Evolutionary conservation across 2,888 invertebrate genomes (phyloP).

Genomic region (Paralinhomoeus sp.): DNA sequence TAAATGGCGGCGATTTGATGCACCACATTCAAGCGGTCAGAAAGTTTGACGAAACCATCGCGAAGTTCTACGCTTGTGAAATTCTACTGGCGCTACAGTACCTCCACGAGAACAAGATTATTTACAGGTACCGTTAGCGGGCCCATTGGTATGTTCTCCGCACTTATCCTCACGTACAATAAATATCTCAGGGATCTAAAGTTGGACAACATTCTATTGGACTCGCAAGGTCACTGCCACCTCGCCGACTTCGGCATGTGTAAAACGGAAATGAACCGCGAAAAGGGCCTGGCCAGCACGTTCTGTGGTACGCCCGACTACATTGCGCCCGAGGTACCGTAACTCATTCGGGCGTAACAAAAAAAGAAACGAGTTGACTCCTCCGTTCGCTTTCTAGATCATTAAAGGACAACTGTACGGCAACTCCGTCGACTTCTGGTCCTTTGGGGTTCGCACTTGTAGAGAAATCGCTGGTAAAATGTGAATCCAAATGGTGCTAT

Average conservation of each 20-base stretch:
- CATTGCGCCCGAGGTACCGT: constrained; percentile 77
- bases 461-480: no score
- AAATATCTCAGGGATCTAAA: constrained; percentile 58
- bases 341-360: no score
- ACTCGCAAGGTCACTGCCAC: constrained; percentile 85
- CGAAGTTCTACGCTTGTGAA: constrained; percentile 86
- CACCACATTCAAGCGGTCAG: constrained; percentile 93
- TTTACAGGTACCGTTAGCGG: constrained; percentile 66
- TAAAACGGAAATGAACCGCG: constrained; percentile 80
- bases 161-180: no score
- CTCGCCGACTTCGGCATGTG: constrained; percentile 99
- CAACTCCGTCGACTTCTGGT: constrained; percentile 98
- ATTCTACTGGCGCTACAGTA: constrained; percentile 88
- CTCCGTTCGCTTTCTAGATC: constrained; percentile 40
- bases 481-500: no score
- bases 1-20: constrained; percentile 98
- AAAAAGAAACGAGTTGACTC: not conserved
- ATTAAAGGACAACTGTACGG: constrained; percentile 86
- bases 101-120: constrained; percentile 80
- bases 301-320: constrained; percentile 94
- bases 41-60: constrained; percentile 57
- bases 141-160: no score
- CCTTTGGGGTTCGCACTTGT: constrained; percentile 49
- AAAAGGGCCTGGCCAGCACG: constrained; percentile 53
- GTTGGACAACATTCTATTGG: constrained; percentile 66